Evolutionary conservation across 1,140 invertebrate species (phyloP).

Genomic region (Procambarus virginalis): DNA sequence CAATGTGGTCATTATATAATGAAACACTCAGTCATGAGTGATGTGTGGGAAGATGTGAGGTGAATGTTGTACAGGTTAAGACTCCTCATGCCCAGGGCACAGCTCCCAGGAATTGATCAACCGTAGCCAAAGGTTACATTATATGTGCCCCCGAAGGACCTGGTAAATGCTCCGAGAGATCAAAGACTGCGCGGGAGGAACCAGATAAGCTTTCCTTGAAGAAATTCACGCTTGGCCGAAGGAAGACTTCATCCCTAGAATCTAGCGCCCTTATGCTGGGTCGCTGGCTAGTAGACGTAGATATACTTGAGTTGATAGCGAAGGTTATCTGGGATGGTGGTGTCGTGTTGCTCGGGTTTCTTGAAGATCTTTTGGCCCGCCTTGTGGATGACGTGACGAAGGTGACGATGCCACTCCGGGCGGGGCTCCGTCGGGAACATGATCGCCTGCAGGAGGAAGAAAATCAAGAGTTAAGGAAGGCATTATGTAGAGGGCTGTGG

Average conservation of each 20-base stretch:
- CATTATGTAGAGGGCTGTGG: background rate
- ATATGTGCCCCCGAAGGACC: no score
- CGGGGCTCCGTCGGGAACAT: slow-evolving; percentile 64
- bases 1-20: no score
- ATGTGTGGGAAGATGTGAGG: no score
- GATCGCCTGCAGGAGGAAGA: slow-evolving; percentile 39
- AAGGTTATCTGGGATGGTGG: slow-evolving; percentile 57
- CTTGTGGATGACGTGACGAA: slow-evolving; percentile 57
- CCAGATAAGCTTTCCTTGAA: background rate
- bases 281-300: slow-evolving; percentile 46
- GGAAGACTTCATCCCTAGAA: background rate
- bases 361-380: slow-evolving; percentile 60
- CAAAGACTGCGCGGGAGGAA: background rate
- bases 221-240: background rate
- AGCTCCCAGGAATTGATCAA: background rate
- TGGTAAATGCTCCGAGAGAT: background rate
- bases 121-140: no score
- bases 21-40: no score
- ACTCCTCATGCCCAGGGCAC: background rate
- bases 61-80: background rate
- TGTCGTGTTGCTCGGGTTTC: slow-evolving; percentile 51
- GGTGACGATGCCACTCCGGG: slow-evolving; percentile 59
- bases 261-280: background rate
- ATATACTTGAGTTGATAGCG: slow-evolving; percentile 59
- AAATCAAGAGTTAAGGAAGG: background rate